Evolutionary conservation across 2,113 vertebrate genomes (phyloP).

Genomic region (Dipodomys merriami): DNA sequence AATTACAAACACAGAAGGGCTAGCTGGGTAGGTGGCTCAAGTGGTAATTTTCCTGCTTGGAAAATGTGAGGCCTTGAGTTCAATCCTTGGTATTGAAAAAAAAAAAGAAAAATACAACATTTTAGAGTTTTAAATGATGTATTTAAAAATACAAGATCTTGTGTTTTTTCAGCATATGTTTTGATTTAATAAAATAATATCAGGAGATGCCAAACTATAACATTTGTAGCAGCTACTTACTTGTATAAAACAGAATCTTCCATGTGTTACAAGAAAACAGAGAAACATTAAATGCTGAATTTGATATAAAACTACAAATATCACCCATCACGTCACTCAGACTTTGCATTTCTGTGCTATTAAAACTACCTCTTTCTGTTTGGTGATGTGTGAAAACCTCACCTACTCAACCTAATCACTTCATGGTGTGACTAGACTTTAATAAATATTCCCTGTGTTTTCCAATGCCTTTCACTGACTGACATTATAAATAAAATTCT

Average conservation of each 20-base stretch:
- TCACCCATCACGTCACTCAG: background rate
- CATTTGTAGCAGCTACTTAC: background rate
- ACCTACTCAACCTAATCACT: background rate
- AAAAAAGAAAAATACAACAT: too few relatives aligned
- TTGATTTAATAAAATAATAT: background rate
- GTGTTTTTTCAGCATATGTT: background rate
- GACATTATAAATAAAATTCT: background rate
- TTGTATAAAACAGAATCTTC: background rate
- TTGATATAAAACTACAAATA: conserved; percentile 37
- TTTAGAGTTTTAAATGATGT: background rate
- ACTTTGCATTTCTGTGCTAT: conserved; percentile 21
- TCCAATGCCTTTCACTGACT: background rate
- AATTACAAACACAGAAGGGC: too few relatives aligned
- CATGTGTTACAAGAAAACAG: background rate
- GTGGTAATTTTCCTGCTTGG: too few relatives aligned
- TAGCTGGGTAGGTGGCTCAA: too few relatives aligned
- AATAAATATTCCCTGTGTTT: conserved; percentile 5
- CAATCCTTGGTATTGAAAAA: too few relatives aligned
- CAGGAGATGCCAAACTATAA: background rate
- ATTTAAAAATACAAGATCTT: background rate
- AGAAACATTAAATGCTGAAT: background rate
- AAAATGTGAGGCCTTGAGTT: too few relatives aligned
- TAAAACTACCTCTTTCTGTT: background rate
- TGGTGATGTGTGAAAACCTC: background rate
- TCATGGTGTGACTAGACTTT: background rate